Percentiles rank a stretch among this genome's conserved stretches.
Conservation (phyloP, 1,140 invertebrate species). For the Atta texana region DNA sequence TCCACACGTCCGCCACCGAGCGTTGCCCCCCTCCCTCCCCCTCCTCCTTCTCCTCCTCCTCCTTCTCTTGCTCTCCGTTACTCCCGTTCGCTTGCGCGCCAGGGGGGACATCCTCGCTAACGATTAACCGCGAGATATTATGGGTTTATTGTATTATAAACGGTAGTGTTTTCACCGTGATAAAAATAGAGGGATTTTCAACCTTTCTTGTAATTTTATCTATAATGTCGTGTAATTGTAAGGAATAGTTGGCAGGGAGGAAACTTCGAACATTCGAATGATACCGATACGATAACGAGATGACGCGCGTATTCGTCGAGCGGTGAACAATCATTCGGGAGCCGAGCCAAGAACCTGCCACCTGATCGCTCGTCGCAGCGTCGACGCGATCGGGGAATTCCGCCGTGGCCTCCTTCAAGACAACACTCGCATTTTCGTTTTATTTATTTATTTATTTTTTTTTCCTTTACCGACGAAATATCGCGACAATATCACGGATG, state of each 20-base stretch:
- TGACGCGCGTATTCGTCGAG: not conserved
- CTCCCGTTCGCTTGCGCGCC: conserved; percentile 18
- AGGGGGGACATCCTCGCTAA: conserved; percentile 32
- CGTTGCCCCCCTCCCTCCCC: not conserved
- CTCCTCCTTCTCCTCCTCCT: no score
- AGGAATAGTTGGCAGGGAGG: not conserved
- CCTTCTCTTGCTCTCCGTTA: not conserved
- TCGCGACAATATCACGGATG: conserved; percentile 9
- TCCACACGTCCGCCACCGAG: conserved; percentile 54
- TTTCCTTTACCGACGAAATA: not conserved
- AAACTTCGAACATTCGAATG: not conserved
- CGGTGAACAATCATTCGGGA: not conserved
- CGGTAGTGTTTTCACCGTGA: not conserved
- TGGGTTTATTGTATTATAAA: conserved; percentile 17
- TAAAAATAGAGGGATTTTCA: not conserved
- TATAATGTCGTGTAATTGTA: not conserved
- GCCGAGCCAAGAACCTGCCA: conserved; percentile 8
- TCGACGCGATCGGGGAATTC: conserved; percentile 10
- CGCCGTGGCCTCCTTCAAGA: conserved; percentile 16
- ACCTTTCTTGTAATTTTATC: not conserved
- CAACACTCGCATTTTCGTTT: not conserved
- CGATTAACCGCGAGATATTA: conserved; percentile 53
- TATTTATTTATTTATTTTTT: not conserved
- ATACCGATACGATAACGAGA: not conserved
- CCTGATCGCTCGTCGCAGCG: conserved; percentile 30